Evolutionary conservation across 2,113 vertebrate species (phyloP), one percentile per base, ranked within the genome.

Genomic region (Boleophthalmus pectinirostris): DNA sequence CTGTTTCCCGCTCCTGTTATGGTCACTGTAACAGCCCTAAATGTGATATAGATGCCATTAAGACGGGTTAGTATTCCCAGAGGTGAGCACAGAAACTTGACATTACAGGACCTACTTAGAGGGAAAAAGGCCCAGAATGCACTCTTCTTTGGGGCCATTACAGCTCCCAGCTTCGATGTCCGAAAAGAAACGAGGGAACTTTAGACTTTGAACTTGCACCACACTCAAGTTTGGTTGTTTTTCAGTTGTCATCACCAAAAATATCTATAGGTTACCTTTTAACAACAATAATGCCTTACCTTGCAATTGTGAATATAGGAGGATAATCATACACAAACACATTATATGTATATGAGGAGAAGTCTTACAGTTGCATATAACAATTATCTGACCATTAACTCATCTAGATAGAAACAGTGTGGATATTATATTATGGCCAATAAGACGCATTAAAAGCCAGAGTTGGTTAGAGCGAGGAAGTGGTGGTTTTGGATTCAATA

Each of bases 11-110:
- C 57, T 56, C 35, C 57, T 70, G 57, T 66, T 74, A 75, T 35
- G 35, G 69, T 80, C 57, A 14, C 57, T 72, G 35, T 70, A 81
- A 81, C 80, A 67, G 38, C 71, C 70, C 68, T 60, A 68, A 76
- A 79, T 79, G 81, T 80, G 79, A 81, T 78, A n/a, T 51, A 68
- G 58, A 72, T 69, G 57, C 68, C 66, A 67, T 81, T 82, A 71
- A 29, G 60, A 69, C 49, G 47, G 75, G 66, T 71, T 70, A 74
- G 57, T 73, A 78, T 74, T 75, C 79, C 74, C 79, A 75, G n/a
- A 21, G 45, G 63, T 23, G 25, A 12, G 75, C 74, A 49, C 60
- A 73, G 70, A 72, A 82, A 78, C 61, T 47, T 81, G 75, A 83
- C 67, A 74, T 68, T 73, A 64, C 53, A 71, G 60, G 47, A 10